These are phyloP conservation scores for Idaea straminata DNA, from an alignment of 2,888 invertebrate species.

Conservation along the genomic window DNA sequence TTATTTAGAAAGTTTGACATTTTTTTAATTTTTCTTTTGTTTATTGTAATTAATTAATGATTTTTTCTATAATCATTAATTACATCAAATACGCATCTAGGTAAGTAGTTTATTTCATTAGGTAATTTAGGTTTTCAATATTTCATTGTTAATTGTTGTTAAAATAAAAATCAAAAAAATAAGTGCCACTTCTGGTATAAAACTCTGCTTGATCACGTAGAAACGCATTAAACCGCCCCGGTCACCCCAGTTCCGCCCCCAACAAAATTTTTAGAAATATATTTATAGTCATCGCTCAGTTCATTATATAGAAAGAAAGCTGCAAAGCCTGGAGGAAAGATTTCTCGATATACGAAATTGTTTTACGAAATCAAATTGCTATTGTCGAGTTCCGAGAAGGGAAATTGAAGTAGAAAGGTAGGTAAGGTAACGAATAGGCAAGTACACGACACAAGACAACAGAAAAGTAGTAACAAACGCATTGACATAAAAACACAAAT, in stretches of 20 bases:
- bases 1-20: too few species aligned
- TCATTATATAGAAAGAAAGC: not conserved
- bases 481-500: too few species aligned
- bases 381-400: not conserved
- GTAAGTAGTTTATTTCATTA: too few species aligned
- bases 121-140: too few species aligned
- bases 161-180: not conserved
- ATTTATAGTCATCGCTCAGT: not conserved
- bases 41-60: too few species aligned
- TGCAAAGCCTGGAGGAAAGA: not conserved
- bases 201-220: not conserved
- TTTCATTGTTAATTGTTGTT: too few species aligned
- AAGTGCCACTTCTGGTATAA: not conserved
- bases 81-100: too few species aligned
- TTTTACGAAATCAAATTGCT: not conserved
- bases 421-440: not conserved
- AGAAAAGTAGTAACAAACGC: too few species aligned
- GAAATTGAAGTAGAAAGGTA: not conserved
- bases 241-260: not conserved
- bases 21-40: too few species aligned
- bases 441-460: too few species aligned
- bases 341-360: not conserved
- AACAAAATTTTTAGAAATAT: not conserved
- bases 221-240: not conserved
- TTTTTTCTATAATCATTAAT: too few species aligned